Evolutionary conservation across 2,888 invertebrate species (phyloP).

Genomic region (Arctia plantaginis): DNA sequence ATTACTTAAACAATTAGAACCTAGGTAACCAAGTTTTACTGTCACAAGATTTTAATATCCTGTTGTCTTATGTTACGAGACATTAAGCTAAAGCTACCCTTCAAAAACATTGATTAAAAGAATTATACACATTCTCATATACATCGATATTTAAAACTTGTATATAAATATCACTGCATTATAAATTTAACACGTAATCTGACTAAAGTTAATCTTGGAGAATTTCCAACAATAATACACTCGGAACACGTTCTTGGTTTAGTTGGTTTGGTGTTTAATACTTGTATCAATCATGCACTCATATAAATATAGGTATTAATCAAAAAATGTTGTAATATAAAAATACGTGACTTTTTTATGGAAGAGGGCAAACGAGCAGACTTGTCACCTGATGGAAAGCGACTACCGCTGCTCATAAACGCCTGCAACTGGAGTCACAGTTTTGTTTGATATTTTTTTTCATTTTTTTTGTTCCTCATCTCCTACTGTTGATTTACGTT

Average conservation of each 20-base stretch:
- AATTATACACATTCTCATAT: background rate
- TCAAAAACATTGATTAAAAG: background rate
- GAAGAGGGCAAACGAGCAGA: too few relatives aligned
- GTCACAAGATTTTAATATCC: background rate
- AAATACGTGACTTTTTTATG: background rate
- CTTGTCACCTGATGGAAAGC: too few relatives aligned
- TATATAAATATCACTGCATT: slow-evolving; percentile 25
- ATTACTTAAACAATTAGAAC: background rate
- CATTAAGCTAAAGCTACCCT: background rate
- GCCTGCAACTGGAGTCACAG: too few relatives aligned
- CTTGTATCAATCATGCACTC: slow-evolving; percentile 2
- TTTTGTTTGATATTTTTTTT: too few relatives aligned
- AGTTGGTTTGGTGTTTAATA: slow-evolving; percentile 25
- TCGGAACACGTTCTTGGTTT: slow-evolving; percentile 30
- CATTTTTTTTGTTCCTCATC: too few relatives aligned
- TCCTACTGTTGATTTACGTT: too few relatives aligned
- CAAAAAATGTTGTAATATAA: background rate
- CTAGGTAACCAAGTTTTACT: background rate
- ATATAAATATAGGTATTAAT: background rate
- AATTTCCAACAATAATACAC: slow-evolving; percentile 45
- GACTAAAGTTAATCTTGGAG: slow-evolving; percentile 42
- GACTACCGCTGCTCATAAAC: too few relatives aligned
- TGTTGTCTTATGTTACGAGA: background rate
- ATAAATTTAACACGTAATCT: slow-evolving; percentile 35
- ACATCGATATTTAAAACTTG: slow-evolving; percentile 8